These are phyloP conservation scores for Heliothis virescens DNA, from an alignment of 1,140 invertebrate genomes.

Conservation along the genomic window DNA sequence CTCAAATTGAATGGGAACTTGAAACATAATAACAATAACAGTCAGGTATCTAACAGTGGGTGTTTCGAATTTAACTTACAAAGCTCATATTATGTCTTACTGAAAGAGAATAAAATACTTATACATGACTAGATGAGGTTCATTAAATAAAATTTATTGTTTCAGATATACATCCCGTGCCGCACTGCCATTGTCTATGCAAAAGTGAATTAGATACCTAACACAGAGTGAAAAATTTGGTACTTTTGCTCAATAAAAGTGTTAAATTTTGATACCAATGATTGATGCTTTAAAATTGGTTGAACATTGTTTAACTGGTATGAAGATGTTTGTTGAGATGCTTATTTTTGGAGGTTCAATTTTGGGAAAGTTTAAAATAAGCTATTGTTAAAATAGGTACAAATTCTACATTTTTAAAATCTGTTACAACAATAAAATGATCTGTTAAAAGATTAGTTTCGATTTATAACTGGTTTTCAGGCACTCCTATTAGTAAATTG, in stretches of 20 bases:
- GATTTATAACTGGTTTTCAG: constrained; percentile 56
- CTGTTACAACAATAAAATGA: constrained; percentile 61
- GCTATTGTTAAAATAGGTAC: constrained; percentile 48
- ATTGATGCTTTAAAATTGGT: constrained; percentile 22
- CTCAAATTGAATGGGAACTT: too few relatives aligned
- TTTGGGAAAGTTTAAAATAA: constrained; percentile 22
- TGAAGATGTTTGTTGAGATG: constrained; percentile 23
- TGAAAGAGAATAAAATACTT: too few relatives aligned
- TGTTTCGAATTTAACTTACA: too few relatives aligned
- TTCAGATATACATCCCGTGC: constrained; percentile 90
- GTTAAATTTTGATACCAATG: constrained; percentile 20
- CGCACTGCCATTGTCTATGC: constrained; percentile 89
- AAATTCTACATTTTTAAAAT: constrained; percentile 61
- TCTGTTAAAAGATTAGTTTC: constrained; percentile 49
- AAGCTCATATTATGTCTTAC: too few relatives aligned
- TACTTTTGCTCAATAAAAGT: constrained; percentile 70
- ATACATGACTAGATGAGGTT: background rate
- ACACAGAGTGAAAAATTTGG: constrained; percentile 9
- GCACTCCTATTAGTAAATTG: constrained; percentile 94
- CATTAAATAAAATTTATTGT: constrained; percentile 86
- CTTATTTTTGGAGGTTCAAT: constrained; percentile 29
- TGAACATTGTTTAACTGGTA: constrained; percentile 31
- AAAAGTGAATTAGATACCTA: constrained; percentile 65
- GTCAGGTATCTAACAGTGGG: too few relatives aligned
- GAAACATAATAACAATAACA: too few relatives aligned